Evolutionary conservation across 1,140 invertebrate species (phyloP).

Genomic region (Caenorhabditis inopinata): DNA sequence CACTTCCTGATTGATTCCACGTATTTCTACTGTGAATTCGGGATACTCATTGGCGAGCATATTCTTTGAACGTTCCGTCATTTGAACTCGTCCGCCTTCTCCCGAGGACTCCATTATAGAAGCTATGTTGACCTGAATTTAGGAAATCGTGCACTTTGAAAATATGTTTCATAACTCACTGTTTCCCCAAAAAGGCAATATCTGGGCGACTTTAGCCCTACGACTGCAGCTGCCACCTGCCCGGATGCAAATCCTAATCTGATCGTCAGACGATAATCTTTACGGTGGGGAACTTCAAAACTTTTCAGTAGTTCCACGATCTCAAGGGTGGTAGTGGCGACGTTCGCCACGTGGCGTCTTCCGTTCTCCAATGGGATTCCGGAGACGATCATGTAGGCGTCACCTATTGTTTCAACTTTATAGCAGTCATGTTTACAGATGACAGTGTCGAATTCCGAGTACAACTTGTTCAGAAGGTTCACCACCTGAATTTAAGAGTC

Average conservation of each 20-base stretch:
- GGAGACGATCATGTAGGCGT: constrained; percentile 87
- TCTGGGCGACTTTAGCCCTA: constrained; percentile 66
- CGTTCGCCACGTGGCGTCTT: constrained; percentile 70
- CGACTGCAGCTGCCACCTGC: constrained; percentile 67
- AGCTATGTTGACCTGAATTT: constrained; percentile 77
- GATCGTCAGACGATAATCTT: neutral
- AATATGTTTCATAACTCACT: constrained; percentile 70
- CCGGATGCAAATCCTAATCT: constrained; percentile 48
- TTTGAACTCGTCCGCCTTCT: constrained; percentile 66
- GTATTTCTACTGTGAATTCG: constrained; percentile 46
- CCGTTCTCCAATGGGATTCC: constrained; percentile 69
- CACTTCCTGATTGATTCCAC: constrained; percentile 55
- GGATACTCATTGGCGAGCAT: constrained; percentile 53
- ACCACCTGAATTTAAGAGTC: constrained; percentile 54
- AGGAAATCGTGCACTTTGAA: constrained; percentile 40
- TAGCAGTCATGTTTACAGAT: constrained; percentile 62
- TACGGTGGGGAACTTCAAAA: constrained; percentile 26
- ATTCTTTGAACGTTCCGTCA: constrained; percentile 53
- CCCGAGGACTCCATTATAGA: constrained; percentile 92
- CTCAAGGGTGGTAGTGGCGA: constrained; percentile 61
- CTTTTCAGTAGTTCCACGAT: neutral
- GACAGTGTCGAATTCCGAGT: constrained; percentile 64
- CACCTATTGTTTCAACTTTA: constrained; percentile 86
- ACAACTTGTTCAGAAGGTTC: constrained; percentile 66
- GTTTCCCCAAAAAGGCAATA: constrained; percentile 79